Evolutionary conservation across 1,140 invertebrate species (phyloP).

Genomic region (Centruroides sculpturatus): DNA sequence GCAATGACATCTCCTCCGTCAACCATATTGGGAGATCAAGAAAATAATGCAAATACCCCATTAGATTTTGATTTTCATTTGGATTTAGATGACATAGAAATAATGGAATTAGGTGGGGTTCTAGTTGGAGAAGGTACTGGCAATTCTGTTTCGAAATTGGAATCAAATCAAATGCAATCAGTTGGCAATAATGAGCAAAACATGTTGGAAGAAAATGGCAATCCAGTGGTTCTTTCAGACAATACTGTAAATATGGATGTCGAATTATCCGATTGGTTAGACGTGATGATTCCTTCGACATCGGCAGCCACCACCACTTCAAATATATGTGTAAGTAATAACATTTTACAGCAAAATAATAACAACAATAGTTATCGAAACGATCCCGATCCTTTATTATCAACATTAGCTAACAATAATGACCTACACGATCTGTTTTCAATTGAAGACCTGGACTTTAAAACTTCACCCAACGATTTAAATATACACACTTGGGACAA

Average conservation of each 20-base stretch:
- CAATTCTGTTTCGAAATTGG: background rate
- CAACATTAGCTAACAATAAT: slow-evolving; percentile 2
- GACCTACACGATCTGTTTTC: slow-evolving; percentile 8
- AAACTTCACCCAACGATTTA: slow-evolving; percentile 1
- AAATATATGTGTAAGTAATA: slow-evolving; percentile 1
- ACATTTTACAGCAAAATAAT: background rate
- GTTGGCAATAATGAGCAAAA: too few species aligned
- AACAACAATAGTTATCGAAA: background rate
- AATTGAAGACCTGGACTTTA: slow-evolving; percentile 10
- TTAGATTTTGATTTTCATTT: slow-evolving; percentile 11
- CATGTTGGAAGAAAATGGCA: too few species aligned
- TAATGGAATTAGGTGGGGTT: slow-evolving; percentile 9
- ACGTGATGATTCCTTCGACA: background rate
- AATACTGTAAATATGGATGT: slow-evolving; percentile 8
- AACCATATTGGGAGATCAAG: too few species aligned
- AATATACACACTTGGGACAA: slow-evolving; percentile 8
- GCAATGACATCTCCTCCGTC: too few species aligned
- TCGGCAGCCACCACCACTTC: too few species aligned
- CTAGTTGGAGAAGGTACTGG: background rate
- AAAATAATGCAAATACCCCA: background rate
- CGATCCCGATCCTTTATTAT: slow-evolving; percentile 4
- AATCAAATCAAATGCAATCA: too few species aligned
- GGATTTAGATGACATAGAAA: slow-evolving; percentile 10
- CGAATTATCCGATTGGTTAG: slow-evolving; percentile 11
- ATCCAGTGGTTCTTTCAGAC: too few species aligned